Percentiles rank a stretch among this genome's conserved stretches.
These are phyloP conservation scores for Lagria hirta DNA, from an alignment of 2,888 invertebrate species.

Conservation along the genomic window DNA sequence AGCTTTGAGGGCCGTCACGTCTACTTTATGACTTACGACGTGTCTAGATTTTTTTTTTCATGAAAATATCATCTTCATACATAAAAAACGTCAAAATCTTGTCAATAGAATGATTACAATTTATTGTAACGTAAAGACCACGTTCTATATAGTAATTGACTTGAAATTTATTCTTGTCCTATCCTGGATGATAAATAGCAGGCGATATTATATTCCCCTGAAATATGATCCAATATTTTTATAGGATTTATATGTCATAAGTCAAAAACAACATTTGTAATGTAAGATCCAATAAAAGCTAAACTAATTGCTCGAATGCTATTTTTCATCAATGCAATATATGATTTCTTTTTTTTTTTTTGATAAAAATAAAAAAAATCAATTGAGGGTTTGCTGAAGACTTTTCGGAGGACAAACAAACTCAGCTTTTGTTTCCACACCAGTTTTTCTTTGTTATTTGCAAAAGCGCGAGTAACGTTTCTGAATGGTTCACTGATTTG, in stretches of 20 bases:
- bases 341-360: no score
- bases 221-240: constrained; percentile 27
- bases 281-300: constrained; percentile 16
- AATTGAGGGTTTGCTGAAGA: constrained; percentile 18
- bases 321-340: constrained; percentile 11
- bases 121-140: constrained; percentile 14
- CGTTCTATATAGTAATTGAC: constrained; percentile 23
- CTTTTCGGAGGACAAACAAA: constrained; percentile 25
- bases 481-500: constrained; percentile 40
- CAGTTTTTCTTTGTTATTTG: constrained; percentile 34
- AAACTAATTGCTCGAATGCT: constrained; percentile 11
- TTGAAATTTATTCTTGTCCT: constrained; percentile 27
- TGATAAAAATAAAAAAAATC: constrained; percentile 11
- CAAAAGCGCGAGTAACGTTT: constrained; percentile 35
- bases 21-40: constrained; percentile 20
- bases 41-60: no score
- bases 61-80: no score
- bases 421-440: constrained; percentile 25
- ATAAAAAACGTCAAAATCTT: constrained; percentile 11
- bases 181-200: constrained; percentile 21
- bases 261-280: constrained; percentile 27
- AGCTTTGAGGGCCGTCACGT: constrained; percentile 20
- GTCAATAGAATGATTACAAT: constrained; percentile 20
- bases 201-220: constrained; percentile 24
- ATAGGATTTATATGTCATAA: constrained; percentile 27